Evolutionary conservation across 2,797 vertebrate species (phyloP).

Genomic region (Chrosomus eos): DNA sequence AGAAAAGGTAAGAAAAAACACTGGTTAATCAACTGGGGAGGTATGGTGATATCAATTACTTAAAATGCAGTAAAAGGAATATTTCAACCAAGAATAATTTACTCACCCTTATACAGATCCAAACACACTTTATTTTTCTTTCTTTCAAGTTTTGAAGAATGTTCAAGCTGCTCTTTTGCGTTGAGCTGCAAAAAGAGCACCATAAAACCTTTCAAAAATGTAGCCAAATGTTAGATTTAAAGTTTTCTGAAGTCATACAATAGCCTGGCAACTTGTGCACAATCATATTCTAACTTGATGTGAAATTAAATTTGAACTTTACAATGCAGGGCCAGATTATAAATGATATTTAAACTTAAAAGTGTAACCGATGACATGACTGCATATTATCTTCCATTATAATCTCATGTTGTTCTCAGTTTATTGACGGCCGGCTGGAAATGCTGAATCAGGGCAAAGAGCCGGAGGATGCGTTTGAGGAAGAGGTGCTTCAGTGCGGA

Average conservation of each 20-base stretch:
- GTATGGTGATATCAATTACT: too few relatives aligned
- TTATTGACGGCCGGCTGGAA: slow-evolving; percentile 85
- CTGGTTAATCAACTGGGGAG: too few relatives aligned
- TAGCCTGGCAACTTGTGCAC: neutral
- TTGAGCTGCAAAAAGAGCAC: neutral
- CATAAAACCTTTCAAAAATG: too few relatives aligned
- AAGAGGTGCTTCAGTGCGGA: slow-evolving; percentile 80
- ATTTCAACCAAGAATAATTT: neutral
- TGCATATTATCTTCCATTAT: neutral
- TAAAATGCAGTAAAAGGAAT: neutral
- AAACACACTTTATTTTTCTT: neutral
- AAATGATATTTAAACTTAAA: neutral
- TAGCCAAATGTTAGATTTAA: neutral
- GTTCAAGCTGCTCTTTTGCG: neutral
- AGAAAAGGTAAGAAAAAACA: too few relatives aligned
- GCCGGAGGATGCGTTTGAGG: slow-evolving; percentile 87
- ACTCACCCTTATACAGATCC: neutral
- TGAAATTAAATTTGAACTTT: neutral
- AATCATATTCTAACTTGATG: neutral
- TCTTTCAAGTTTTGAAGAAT: neutral
- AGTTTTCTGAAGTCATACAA: neutral
- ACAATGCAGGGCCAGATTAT: neutral
- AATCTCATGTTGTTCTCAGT: slow-evolving; percentile 70
- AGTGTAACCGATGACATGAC: neutral
- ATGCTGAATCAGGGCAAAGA: slow-evolving; percentile 80